A percentile compares a stretch with the other conserved stretches of the same genome.
phyloP scores from a whole-genome alignment of 2,113 vertebrate species.

The Zootoca vivipara region DNA sequence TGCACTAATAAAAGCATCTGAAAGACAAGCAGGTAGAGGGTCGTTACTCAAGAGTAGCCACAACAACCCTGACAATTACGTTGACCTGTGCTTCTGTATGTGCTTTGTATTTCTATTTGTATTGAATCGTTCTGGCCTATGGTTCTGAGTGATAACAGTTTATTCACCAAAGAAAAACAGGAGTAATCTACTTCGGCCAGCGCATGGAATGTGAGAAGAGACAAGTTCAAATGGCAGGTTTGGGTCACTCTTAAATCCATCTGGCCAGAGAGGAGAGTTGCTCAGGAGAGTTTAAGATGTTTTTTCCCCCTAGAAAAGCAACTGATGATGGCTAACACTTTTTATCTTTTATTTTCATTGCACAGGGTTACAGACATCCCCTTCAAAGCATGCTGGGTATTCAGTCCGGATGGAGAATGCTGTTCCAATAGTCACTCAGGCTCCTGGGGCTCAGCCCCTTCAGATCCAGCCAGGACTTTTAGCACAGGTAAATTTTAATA shows the following conservation, averaged over 20 bases:
- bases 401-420: conserved; percentile 98
- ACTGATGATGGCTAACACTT: conserved; percentile 21
- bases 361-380: conserved; percentile 94
- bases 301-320: neutral
- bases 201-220: neutral
- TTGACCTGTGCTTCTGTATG: too few species aligned
- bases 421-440: conserved; percentile 97
- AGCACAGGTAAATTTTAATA: conserved; percentile 87
- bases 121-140: too few species aligned
- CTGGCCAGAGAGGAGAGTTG: neutral
- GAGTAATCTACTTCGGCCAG: neutral
- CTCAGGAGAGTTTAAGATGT: neutral
- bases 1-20: too few species aligned
- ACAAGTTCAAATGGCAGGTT: neutral
- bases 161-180: too few species aligned
- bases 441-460: conserved; percentile 93
- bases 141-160: too few species aligned
- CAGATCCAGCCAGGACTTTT: conserved; percentile 97
- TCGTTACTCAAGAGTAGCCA: too few species aligned
- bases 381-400: conserved; percentile 96
- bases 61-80: too few species aligned
- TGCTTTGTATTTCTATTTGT: too few species aligned
- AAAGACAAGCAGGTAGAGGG: too few species aligned
- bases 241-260: too few species aligned
- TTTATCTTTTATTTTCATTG: conserved; percentile 50